Base-by-base conservation (phyloP, 35 echinoderm and acorn worm genomes). In the Apostichopus japonicus region DNA sequence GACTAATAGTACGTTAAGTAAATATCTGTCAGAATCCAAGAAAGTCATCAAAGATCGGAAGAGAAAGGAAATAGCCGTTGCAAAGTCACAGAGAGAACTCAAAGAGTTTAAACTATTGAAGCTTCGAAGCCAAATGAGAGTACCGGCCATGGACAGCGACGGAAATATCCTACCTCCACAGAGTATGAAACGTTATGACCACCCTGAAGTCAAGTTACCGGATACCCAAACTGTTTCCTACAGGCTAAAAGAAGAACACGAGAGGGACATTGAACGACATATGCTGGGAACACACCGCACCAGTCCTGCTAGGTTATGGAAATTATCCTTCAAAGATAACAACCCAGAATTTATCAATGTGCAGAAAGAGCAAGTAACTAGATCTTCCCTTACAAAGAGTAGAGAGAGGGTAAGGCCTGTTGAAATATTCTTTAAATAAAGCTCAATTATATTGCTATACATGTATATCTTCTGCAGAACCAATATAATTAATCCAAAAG, bases 71-170 rank as follows among this genome's bases (percentile, higher is more conserved):
- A 54, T 96, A 8, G 93, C 93, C 15, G 71, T 98, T 19, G 70
- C 87, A 0, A 94, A 83, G 55, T 96, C 97, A 21, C 83, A 94
- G 75, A 77, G 78, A 86, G 91, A 98, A 67, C 93, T 98, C 0
- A 77, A 94, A 33, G 97, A 98, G 19, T 98, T 98, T 65, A 94
- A 98, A 67, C 84, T 93, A 8, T 79, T 98, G 65, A 96, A 96
- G 87, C 79, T 98, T 22, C 93, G 97, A 33, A 98, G 97, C 70
- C 93, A 98, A 80, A 96, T 95, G 93, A 87, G 97, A 11, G 97
- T 98, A 11, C 97, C 97, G 5, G 95, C 95, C 0, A 94, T 98
- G 91, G 92, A 92, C 25, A 59, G 72, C 6, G 81, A 90, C 4
- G 97, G 97, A 6, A 54, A 94, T 24, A 94, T 96, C 23, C 79